Conservation (phyloP, 1,140 invertebrate genomes). For the Phenacoccus solenopsis region DNA sequence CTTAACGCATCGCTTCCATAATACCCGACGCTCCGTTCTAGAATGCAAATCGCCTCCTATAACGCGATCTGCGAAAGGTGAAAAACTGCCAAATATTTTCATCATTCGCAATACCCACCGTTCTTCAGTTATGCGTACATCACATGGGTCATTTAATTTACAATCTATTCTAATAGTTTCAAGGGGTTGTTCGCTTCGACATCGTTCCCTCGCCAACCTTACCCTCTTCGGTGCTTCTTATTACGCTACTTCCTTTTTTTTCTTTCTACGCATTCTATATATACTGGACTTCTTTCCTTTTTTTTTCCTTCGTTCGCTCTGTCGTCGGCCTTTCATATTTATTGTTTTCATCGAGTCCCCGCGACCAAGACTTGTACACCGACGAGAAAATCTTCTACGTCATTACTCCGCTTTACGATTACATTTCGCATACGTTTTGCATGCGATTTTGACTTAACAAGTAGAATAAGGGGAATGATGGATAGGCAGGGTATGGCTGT, state of each 20-base stretch:
- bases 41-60: background rate
- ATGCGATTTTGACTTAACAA: too few relatives aligned
- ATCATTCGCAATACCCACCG: background rate
- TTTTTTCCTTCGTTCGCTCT: background rate
- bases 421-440: background rate
- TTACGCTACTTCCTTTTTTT: background rate
- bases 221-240: background rate
- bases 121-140: background rate
- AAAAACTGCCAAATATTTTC: background rate
- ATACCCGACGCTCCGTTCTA: background rate
- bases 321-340: background rate
- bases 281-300: background rate
- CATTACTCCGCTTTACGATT: background rate
- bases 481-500: too few relatives aligned
- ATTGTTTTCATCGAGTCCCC: background rate
- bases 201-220: background rate
- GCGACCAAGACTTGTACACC: background rate
- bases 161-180: background rate
- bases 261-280: background rate
- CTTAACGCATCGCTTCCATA: background rate
- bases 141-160: slow-evolving; percentile 2
- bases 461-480: too few relatives aligned
- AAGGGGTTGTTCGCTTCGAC: background rate
- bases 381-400: background rate
- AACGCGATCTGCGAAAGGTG: background rate